These are phyloP conservation scores for mouse (Mus musculus) DNA, from an alignment of 2,113 vertebrate species.

Conservation along the genomic window GRCm39 chr2:102560001-102560500, in stretches of 20 bases:
- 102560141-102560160: not conserved
- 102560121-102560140: not conserved
- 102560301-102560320: not conserved
- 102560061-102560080: not conserved
- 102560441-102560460: not conserved
- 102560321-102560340: not conserved
- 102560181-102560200: not conserved
- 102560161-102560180: not conserved
- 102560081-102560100: not conserved
- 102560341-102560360: not conserved
- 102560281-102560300: not conserved
- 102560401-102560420: not conserved
- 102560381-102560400: not conserved
- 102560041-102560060: not conserved
- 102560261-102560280: not conserved
- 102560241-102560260: not conserved
- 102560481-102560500: not conserved
- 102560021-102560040: not conserved
- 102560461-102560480: not conserved
- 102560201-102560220: not conserved
- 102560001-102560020: not conserved
- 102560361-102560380: not conserved
- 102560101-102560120: not conserved
- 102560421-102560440: not conserved
- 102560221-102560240: not conserved